Conservation (phyloP, 1,140 invertebrate species). For the Panulirus ornatus region DNA sequence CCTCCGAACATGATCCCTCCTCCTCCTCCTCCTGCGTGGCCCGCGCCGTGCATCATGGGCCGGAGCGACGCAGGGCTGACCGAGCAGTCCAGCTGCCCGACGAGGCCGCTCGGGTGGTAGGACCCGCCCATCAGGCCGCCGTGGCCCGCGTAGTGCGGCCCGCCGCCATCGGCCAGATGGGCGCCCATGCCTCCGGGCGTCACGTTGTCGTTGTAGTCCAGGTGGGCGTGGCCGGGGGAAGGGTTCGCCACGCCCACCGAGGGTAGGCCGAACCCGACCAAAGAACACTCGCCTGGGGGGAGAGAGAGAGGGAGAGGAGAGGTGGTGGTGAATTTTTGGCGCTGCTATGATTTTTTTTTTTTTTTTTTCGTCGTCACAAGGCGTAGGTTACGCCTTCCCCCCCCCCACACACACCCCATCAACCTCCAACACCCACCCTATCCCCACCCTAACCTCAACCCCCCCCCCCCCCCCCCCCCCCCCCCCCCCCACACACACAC, state of each 20-base stretch:
- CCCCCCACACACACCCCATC: neutral
- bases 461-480: too few relatives aligned
- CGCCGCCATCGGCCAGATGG: conserved; percentile 44
- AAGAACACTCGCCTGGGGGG: conserved; percentile 58
- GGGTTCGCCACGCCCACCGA: conserved; percentile 50
- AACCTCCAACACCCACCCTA: too few relatives aligned
- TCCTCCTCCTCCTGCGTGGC: conserved; percentile 20
- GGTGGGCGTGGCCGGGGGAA: conserved; percentile 63
- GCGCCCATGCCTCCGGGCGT: conserved; percentile 48
- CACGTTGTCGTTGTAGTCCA: conserved; percentile 64
- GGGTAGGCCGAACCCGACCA: conserved; percentile 56
- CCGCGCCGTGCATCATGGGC: conserved; percentile 17
- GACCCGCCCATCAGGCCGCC: conserved; percentile 46
- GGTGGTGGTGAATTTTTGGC: neutral
- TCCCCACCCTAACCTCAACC: too few relatives aligned
- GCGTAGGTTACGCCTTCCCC: neutral
- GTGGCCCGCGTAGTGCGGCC: conserved; percentile 30
- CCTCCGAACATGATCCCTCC: conserved; percentile 38
- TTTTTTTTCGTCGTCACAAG: neutral
- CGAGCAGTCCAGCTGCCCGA: conserved; percentile 45
- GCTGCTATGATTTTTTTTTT: neutral
- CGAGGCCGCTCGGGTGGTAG: conserved; percentile 26
- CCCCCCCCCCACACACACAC: neutral
- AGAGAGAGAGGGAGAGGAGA: neutral
- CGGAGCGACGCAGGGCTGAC: conserved; percentile 29